Percentiles rank a stretch among this genome's conserved stretches.
Evolutionary conservation across 2,113 vertebrate species (phyloP).

Genomic region (Poicephalus gulielmi): DNA sequence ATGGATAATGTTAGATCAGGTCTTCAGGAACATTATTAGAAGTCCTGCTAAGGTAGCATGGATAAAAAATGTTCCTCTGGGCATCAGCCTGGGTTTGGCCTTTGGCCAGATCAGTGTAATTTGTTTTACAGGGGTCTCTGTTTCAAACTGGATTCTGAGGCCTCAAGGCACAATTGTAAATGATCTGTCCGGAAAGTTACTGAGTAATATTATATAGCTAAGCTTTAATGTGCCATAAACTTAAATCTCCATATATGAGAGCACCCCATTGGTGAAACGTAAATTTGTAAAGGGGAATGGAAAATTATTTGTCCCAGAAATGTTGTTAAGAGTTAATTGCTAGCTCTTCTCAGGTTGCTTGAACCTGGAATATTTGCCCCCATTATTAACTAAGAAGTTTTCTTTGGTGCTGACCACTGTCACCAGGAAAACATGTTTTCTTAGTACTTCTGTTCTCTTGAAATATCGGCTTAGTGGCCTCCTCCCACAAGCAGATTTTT

Average conservation of each 20-base stretch:
- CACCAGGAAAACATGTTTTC: not conserved
- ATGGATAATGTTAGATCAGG: not conserved
- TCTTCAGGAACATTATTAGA: not conserved
- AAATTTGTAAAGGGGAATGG: not conserved
- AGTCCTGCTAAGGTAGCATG: not conserved
- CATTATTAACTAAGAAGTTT: not conserved
- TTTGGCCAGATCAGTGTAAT: not conserved
- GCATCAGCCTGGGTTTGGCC: not conserved
- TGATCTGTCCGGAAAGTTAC: not conserved
- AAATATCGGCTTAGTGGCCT: not conserved
- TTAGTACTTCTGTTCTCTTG: not conserved
- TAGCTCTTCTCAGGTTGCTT: conserved; percentile 5
- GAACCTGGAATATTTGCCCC: not conserved
- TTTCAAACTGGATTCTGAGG: not conserved
- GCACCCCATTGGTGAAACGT: conserved; percentile 6
- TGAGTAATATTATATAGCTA: conserved; percentile 7
- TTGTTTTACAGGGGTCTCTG: not conserved
- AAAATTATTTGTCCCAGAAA: not conserved
- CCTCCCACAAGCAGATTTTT: not conserved
- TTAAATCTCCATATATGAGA: not conserved
- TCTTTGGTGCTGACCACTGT: not conserved
- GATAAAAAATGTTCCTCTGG: not conserved
- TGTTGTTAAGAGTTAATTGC: not conserved
- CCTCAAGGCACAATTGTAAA: not conserved
- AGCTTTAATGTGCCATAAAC: conserved; percentile 24